These are phyloP conservation scores for Coreoperca whiteheadi DNA, from an alignment of 2,113 vertebrate genomes.

Conservation along the genomic window DNA sequence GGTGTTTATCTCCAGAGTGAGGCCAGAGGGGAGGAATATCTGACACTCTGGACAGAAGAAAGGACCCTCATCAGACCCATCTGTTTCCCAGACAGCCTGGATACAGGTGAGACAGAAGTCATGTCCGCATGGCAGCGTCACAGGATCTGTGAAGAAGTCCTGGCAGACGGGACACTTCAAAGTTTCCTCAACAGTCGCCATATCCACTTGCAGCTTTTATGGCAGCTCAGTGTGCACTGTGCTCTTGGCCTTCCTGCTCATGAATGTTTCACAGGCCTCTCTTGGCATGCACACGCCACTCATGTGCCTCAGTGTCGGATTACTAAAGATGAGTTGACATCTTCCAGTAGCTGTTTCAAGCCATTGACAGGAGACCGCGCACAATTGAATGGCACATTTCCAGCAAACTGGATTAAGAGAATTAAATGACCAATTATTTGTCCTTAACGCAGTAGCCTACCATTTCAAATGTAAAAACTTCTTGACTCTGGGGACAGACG, in stretches of 20 bases:
- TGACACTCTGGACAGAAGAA: conserved; percentile 86
- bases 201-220: conserved; percentile 50
- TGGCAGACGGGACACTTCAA: conserved; percentile 83
- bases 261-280: conserved; percentile 75
- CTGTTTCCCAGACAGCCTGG: conserved; percentile 79
- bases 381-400: conserved; percentile 23
- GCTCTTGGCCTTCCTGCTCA: conserved; percentile 55
- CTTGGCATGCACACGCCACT: conserved; percentile 38
- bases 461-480: not conserved
- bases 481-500: not conserved
- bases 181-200: conserved; percentile 64
- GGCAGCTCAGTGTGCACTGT: conserved; percentile 28
- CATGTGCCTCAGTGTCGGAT: conserved; percentile 67
- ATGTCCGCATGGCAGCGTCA: conserved; percentile 79
- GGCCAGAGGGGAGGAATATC: conserved; percentile 74
- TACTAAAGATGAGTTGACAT: conserved; percentile 66
- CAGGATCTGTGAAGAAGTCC: conserved; percentile 79
- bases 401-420: conserved; percentile 10
- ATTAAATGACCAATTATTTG: not conserved
- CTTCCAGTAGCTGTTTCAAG: conserved; percentile 27
- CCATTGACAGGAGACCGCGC: conserved; percentile 16
- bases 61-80: conserved; percentile 56
- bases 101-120: conserved; percentile 83
- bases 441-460: not conserved
- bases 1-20: conserved; percentile 72